Evolutionary conservation across 2,888 invertebrate species (phyloP).

Genomic region (Lacanobia oleracea): DNA sequence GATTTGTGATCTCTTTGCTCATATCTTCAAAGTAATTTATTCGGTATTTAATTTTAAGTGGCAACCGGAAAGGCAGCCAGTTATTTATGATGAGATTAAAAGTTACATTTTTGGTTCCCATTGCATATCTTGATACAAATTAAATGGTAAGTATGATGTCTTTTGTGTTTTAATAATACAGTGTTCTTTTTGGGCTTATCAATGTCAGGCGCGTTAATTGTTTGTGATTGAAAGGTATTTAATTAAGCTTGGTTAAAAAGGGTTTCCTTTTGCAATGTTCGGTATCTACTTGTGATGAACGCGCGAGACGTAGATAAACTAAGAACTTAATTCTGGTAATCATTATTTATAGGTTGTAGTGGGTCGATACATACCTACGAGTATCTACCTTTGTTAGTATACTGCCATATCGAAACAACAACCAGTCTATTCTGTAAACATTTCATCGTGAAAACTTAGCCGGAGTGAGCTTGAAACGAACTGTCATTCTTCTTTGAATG

Average conservation of each 20-base stretch:
- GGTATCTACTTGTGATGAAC: neutral
- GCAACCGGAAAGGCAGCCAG: slow-evolving; percentile 71
- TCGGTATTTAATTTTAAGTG: slow-evolving; percentile 74
- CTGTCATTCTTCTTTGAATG: too few species aligned
- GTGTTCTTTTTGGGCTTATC: slow-evolving; percentile 22
- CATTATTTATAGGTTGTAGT: too few species aligned
- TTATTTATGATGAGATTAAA: slow-evolving; percentile 62
- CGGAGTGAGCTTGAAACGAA: too few species aligned
- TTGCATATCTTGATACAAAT: slow-evolving; percentile 60
- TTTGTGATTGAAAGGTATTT: slow-evolving; percentile 40
- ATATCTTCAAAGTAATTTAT: slow-evolving; percentile 71
- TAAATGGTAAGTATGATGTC: slow-evolving; percentile 52
- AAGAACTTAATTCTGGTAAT: too few species aligned
- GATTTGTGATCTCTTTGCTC: slow-evolving; percentile 70
- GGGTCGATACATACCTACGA: too few species aligned
- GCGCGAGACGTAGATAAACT: neutral
- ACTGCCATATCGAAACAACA: too few species aligned
- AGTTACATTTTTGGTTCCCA: slow-evolving; percentile 54
- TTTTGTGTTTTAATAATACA: slow-evolving; percentile 40
- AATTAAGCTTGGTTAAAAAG: slow-evolving; percentile 27
- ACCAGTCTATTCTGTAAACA: too few species aligned
- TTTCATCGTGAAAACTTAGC: too few species aligned
- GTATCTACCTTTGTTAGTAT: too few species aligned
- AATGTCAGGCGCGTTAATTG: slow-evolving; percentile 47
- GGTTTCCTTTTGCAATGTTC: neutral